Evolutionary conservation across 2,113 vertebrate genomes (phyloP).

Genomic region (Atractosteus spatula): DNA sequence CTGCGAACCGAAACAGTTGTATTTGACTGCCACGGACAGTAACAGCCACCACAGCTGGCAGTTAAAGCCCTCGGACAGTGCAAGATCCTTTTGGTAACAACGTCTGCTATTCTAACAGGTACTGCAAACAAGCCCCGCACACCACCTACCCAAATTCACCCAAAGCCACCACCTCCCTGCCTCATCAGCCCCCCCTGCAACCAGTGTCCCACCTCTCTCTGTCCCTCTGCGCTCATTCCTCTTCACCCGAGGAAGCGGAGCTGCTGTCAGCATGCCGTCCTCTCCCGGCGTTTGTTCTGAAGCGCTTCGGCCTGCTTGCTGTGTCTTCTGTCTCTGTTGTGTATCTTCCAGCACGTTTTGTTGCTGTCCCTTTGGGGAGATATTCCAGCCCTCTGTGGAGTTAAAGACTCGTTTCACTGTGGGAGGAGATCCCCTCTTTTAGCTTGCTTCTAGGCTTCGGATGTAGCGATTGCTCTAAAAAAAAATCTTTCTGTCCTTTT

Average conservation of each 20-base stretch:
- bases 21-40: slow-evolving; percentile 92
- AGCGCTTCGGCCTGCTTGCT: no score
- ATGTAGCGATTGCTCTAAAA: no score
- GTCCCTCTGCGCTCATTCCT: slow-evolving; percentile 41
- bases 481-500: no score
- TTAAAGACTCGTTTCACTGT: no score
- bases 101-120: slow-evolving; percentile 79
- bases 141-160: slow-evolving; percentile 50
- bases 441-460: no score
- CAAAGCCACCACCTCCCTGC: slow-evolving; percentile 47
- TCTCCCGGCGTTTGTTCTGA: neutral
- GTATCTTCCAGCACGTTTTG: no score
- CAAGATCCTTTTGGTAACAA: slow-evolving; percentile 88
- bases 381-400: no score
- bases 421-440: no score
- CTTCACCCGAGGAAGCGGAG: slow-evolving; percentile 1
- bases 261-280: slow-evolving; percentile 44
- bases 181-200: slow-evolving; percentile 35
- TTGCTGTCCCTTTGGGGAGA: no score
- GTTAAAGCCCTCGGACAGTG: slow-evolving; percentile 92
- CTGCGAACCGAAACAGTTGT: slow-evolving; percentile 83
- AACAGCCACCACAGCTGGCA: slow-evolving; percentile 89
- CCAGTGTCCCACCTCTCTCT: slow-evolving; percentile 42
- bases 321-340: no score
- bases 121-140: slow-evolving; percentile 65